Evolutionary conservation across 2,888 invertebrate genomes (phyloP).

Genomic region (Sminthurinus aureus): DNA sequence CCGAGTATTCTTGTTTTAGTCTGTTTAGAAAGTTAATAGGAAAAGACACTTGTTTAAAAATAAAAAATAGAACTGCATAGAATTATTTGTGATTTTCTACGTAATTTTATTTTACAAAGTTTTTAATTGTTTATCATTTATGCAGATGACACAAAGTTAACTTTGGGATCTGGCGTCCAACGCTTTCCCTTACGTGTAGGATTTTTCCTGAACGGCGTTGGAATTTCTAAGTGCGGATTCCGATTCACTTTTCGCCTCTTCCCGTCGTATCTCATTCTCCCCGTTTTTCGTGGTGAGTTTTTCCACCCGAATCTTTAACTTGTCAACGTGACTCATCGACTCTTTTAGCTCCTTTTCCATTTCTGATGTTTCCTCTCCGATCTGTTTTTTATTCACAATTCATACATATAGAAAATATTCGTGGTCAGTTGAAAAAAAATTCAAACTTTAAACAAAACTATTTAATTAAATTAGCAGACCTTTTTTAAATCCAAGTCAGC

Average conservation of each 20-base stretch:
- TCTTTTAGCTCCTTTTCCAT: slow-evolving; percentile 82
- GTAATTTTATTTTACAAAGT: not conserved
- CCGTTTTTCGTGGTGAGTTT: slow-evolving; percentile 81
- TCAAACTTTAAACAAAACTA: not conserved
- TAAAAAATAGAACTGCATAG: too few species aligned
- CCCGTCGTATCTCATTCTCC: slow-evolving; percentile 82
- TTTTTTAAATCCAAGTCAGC: slow-evolving; percentile 78
- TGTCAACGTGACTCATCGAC: slow-evolving; percentile 78
- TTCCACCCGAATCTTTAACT: slow-evolving; percentile 75
- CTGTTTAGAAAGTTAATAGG: slow-evolving; percentile 30
- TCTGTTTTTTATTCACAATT: slow-evolving; percentile 65
- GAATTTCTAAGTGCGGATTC: slow-evolving; percentile 77
- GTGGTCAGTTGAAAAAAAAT: not conserved
- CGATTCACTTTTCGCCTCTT: slow-evolving; percentile 80
- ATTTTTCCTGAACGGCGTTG: slow-evolving; percentile 73
- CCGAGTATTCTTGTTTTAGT: slow-evolving; percentile 74
- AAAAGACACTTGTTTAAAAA: not conserved
- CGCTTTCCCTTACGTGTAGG: slow-evolving; percentile 62
- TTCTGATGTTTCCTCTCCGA: slow-evolving; percentile 79
- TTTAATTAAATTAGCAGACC: slow-evolving; percentile 61
- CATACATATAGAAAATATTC: not conserved
- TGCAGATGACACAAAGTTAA: slow-evolving; percentile 31
- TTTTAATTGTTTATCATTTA: slow-evolving; percentile 43
- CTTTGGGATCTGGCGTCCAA: slow-evolving; percentile 39
- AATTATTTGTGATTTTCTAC: too few species aligned